Conservation (phyloP, 1,140 invertebrate species). For the Drosophila auraria region DNA sequence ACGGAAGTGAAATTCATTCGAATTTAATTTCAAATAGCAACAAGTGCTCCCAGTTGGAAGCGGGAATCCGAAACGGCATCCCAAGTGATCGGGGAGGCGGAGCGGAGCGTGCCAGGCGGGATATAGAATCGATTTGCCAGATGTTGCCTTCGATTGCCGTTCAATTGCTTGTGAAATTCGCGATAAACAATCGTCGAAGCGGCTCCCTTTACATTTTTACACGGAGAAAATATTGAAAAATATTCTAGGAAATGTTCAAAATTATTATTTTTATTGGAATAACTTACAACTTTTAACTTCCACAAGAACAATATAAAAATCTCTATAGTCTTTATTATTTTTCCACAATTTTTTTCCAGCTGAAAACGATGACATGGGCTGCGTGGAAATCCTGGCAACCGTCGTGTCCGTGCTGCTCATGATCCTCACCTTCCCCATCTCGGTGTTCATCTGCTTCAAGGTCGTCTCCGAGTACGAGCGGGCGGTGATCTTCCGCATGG, state of each 20-base stretch:
- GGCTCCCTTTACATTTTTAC: background rate
- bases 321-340: background rate
- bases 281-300: background rate
- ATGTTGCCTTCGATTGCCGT: slow-evolving; percentile 46
- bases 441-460: slow-evolving; percentile 94
- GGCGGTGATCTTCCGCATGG: slow-evolving; percentile 95
- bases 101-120: slow-evolving; percentile 16
- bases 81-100: background rate
- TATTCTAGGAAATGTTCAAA: background rate
- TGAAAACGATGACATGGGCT: slow-evolving; percentile 87
- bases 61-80: slow-evolving; percentile 10
- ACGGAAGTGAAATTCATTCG: slow-evolving; percentile 25
- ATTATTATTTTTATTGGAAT: background rate
- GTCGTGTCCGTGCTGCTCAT: slow-evolving; percentile 91
- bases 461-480: slow-evolving; percentile 92
- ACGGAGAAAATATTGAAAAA: background rate
- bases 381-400: slow-evolving; percentile 93
- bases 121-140: slow-evolving; percentile 15
- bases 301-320: background rate
- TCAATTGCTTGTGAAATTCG: slow-evolving; percentile 59
- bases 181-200: slow-evolving; percentile 14
- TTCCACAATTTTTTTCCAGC: slow-evolving; percentile 69
- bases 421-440: slow-evolving; percentile 93
- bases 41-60: slow-evolving; percentile 27
- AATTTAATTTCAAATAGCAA: slow-evolving; percentile 20